Percentiles rank a stretch among this genome's conserved stretches.
Conservation (phyloP, 2,113 vertebrate genomes). For the Macaca fascicularis region DNA sequence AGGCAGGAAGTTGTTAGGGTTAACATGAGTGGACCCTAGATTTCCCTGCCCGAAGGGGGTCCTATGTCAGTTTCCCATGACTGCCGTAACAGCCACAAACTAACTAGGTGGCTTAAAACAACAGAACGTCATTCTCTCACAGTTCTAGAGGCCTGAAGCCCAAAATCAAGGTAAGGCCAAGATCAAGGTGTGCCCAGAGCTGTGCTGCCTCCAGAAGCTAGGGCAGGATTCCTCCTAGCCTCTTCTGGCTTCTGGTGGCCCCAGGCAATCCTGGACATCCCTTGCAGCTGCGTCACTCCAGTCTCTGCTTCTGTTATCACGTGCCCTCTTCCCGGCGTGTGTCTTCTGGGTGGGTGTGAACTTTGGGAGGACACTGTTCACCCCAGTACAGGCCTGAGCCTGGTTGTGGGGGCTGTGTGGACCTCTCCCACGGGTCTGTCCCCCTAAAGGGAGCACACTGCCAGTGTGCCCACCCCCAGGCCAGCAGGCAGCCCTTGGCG, state of each 20-base stretch:
- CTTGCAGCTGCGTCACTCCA: neutral
- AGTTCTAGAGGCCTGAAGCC: neutral
- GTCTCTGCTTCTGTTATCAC: no score
- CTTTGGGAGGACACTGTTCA: neutral
- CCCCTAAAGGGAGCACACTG: no score
- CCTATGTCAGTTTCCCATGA: neutral
- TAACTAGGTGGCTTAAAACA: neutral
- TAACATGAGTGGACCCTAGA: neutral
- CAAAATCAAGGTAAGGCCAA: neutral
- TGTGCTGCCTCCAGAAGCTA: no score
- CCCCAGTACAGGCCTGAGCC: neutral
- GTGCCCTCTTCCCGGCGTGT: neutral
- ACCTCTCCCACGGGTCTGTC: neutral
- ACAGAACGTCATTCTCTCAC: neutral
- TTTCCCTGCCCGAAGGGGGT: no score
- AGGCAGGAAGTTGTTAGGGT: neutral
- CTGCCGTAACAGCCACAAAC: neutral
- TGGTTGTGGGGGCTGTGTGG: fast-evolving
- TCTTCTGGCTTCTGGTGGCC: neutral
- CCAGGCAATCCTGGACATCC: neutral
- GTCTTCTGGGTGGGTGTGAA: neutral
- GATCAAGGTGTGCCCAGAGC: neutral
- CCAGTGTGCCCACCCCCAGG: neutral
- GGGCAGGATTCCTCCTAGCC: no score
- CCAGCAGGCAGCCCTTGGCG: neutral